Evolutionary conservation across 2,797 vertebrate genomes (phyloP).

Genomic region (Salmo trutta): DNA sequence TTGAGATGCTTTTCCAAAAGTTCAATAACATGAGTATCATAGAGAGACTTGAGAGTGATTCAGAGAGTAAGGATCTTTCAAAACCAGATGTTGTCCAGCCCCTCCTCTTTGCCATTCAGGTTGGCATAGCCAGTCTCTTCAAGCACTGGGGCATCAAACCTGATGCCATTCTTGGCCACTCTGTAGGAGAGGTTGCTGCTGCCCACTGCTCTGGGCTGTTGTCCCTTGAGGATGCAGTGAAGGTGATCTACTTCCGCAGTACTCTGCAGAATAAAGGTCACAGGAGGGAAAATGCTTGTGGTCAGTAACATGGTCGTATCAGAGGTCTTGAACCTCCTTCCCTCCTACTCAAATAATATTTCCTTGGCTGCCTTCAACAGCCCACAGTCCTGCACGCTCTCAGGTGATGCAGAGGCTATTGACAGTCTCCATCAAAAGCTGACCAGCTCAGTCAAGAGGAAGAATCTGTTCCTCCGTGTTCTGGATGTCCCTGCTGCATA

Average conservation of each 20-base stretch:
- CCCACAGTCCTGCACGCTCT: constrained; percentile 81
- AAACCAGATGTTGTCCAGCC: constrained; percentile 61
- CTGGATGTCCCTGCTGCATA: constrained; percentile 82
- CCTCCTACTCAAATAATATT: constrained; percentile 56
- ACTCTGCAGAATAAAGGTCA: too few relatives aligned
- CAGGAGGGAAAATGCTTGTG: too few relatives aligned
- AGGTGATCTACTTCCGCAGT: too few relatives aligned
- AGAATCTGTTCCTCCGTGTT: constrained; percentile 5
- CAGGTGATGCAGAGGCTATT: constrained; percentile 77
- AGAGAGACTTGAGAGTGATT: constrained; percentile 61
- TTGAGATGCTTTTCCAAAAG: constrained; percentile 65
- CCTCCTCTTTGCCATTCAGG: constrained; percentile 84
- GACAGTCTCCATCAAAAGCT: constrained; percentile 41
- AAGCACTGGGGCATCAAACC: constrained; percentile 79
- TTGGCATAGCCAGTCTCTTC: constrained; percentile 76
- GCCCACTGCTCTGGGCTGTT: too few relatives aligned
- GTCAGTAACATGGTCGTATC: too few relatives aligned
- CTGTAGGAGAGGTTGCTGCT: too few relatives aligned
- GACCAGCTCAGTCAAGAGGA: too few relatives aligned
- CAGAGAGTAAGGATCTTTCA: constrained; percentile 61
- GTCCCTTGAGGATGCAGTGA: too few relatives aligned
- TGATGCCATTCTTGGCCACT: too few relatives aligned
- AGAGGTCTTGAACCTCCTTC: too few relatives aligned
- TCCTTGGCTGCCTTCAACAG: constrained; percentile 85
- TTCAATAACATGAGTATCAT: constrained; percentile 66